phyloP scores from a whole-genome alignment of 2,888 invertebrate species.

The Neuroscelio doddi region DNA sequence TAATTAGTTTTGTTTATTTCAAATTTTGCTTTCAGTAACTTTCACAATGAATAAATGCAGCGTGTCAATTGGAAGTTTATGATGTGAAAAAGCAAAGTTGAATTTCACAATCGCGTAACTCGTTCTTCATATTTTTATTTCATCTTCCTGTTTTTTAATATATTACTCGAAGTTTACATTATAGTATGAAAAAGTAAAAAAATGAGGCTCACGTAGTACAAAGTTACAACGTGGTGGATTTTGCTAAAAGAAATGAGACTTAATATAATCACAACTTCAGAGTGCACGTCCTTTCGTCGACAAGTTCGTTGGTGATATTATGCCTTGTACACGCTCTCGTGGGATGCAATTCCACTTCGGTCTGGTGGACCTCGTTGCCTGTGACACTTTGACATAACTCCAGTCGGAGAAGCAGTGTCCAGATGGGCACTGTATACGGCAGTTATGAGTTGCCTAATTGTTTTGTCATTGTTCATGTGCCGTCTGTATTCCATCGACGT shows the following conservation, averaged over 20 bases:
- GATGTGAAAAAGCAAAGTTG: too few relatives aligned
- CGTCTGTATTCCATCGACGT: constrained; percentile 35
- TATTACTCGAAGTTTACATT: too few relatives aligned
- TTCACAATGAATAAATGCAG: too few relatives aligned
- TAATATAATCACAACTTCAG: constrained; percentile 20
- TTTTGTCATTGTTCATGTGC: constrained; percentile 68
- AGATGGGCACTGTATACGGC: constrained; percentile 62
- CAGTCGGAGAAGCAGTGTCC: constrained; percentile 54
- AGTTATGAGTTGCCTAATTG: constrained; percentile 72
- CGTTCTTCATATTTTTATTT: too few relatives aligned
- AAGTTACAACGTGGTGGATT: background rate
- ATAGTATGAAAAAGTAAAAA: background rate
- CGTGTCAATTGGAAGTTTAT: too few relatives aligned
- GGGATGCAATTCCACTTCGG: constrained; percentile 67
- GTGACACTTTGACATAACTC: constrained; percentile 70
- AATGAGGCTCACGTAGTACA: background rate
- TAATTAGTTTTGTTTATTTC: too few relatives aligned
- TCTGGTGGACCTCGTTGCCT: constrained; percentile 68
- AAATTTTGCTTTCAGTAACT: too few relatives aligned
- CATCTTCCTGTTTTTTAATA: too few relatives aligned
- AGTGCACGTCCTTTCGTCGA: constrained; percentile 36
- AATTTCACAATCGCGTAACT: too few relatives aligned
- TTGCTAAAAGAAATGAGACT: constrained; percentile 1
- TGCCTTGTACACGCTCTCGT: constrained; percentile 56
- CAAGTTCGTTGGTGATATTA: constrained; percentile 54